Evolutionary conservation across 1,140 invertebrate genomes (phyloP).

Genomic region (Paralvinella palmiformis): DNA sequence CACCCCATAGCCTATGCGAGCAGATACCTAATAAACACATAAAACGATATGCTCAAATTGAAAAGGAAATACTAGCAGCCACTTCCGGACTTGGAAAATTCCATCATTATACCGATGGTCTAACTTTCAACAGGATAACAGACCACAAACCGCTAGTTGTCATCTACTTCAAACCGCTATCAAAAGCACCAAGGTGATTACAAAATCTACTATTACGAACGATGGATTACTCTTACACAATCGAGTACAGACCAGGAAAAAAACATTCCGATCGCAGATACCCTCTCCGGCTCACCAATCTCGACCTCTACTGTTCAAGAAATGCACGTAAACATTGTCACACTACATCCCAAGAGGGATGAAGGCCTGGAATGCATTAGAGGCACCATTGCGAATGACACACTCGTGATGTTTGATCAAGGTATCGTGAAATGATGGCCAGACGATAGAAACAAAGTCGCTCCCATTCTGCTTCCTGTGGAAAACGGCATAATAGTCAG

Average conservation of each 20-base stretch:
- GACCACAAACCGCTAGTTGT: conserved; percentile 44
- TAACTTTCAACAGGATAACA: conserved; percentile 23
- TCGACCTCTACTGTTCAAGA: too few relatives aligned
- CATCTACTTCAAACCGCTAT: conserved; percentile 47
- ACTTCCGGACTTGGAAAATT: conserved; percentile 49
- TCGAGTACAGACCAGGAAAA: conserved; percentile 42
- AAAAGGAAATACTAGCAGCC: conserved; percentile 51
- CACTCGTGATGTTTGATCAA: too few relatives aligned
- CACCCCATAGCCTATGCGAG: conserved; percentile 2
- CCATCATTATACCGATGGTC: conserved; percentile 45
- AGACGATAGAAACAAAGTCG: too few relatives aligned
- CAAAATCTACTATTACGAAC: conserved; percentile 49
- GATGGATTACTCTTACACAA: conserved; percentile 45
- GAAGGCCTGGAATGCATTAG: too few relatives aligned
- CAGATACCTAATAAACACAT: conserved; percentile 2
- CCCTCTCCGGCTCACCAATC: conserved; percentile 17
- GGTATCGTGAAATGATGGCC: too few relatives aligned
- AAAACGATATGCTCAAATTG: too few relatives aligned
- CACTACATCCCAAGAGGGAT: too few relatives aligned
- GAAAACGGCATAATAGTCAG: too few relatives aligned
- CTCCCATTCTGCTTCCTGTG: too few relatives aligned
- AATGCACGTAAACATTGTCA: too few relatives aligned
- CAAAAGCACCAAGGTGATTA: conserved; percentile 42
- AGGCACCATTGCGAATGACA: too few relatives aligned
- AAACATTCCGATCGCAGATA: conserved; percentile 49